These are phyloP conservation scores for Idaea dimidiata DNA, from an alignment of 2,888 invertebrate genomes.

Conservation along the genomic window DNA sequence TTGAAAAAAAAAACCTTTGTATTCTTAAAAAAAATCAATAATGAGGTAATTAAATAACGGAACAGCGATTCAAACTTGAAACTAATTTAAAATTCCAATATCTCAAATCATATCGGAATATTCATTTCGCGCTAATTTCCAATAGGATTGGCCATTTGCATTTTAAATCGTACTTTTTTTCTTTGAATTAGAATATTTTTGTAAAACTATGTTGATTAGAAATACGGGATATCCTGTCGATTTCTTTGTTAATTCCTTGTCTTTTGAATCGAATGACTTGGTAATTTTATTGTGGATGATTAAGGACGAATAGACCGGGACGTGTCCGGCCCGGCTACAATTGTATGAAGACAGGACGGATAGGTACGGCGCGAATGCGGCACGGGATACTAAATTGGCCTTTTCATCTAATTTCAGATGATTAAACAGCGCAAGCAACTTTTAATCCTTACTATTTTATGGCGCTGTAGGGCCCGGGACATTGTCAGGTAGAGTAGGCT, in stretches of 20 bases:
- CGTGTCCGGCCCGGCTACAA: no score
- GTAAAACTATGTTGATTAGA: background rate
- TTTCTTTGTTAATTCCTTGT: background rate
- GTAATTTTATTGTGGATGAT: background rate
- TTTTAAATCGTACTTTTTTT: background rate
- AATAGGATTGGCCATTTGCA: conserved; percentile 1
- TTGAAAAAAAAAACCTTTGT: background rate
- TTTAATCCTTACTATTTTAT: no score
- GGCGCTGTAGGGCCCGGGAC: no score
- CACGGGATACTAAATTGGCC: no score
- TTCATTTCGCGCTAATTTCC: conserved; percentile 7
- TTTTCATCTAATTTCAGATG: no score
- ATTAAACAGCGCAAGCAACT: no score
- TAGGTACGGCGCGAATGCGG: no score
- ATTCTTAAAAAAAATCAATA: conserved; percentile 17
- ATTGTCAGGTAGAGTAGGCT: no score
- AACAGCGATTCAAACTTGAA: conserved; percentile 28
- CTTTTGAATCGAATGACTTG: background rate
- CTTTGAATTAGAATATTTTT: background rate
- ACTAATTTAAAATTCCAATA: conserved; percentile 15
- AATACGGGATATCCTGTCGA: conserved; percentile 3
- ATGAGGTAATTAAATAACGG: conserved; percentile 43
- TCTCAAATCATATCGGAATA: conserved; percentile 3
- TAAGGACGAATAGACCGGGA: no score
- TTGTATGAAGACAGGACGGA: no score